These are phyloP conservation scores for Meiosimyza decipiens DNA, from an alignment of 2,888 invertebrate species.

Conservation along the genomic window DNA sequence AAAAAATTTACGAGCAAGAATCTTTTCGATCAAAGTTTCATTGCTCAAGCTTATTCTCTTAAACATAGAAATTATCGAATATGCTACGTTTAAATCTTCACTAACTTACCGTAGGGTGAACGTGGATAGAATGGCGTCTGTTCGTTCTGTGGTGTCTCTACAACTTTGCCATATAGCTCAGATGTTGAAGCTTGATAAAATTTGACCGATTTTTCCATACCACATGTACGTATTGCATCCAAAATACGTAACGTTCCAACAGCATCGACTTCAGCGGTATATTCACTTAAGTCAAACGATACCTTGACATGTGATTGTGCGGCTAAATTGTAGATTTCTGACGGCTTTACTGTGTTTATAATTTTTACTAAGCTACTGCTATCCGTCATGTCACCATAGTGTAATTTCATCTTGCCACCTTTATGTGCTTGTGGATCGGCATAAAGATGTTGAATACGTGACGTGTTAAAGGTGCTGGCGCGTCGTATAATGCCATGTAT, in stretches of 20 bases:
- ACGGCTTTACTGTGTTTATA: slow-evolving; percentile 76
- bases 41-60: no score
- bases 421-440: slow-evolving; percentile 88
- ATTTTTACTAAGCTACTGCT: slow-evolving; percentile 93
- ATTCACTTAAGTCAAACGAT: slow-evolving; percentile 98
- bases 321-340: slow-evolving; percentile 97
- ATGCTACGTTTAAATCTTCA: no score
- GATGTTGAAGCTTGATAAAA: slow-evolving; percentile 98
- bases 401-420: slow-evolving; percentile 90
- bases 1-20: no score
- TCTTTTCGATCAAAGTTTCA: no score
- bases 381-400: slow-evolving; percentile 99
- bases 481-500: slow-evolving; percentile 96
- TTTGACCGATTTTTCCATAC: slow-evolving; percentile 80
- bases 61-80: no score
- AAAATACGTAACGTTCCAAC: slow-evolving; percentile 91
- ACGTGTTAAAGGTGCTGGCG: slow-evolving; percentile 96
- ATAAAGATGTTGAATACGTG: slow-evolving; percentile 95
- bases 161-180: slow-evolving; percentile 93
- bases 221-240: slow-evolving; percentile 92
- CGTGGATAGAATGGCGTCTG: slow-evolving; percentile 96
- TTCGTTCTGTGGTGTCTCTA: slow-evolving; percentile 92
- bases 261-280: slow-evolving; percentile 98
- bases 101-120: slow-evolving; percentile 88
- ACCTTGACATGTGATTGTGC: slow-evolving; percentile 99